Conservation (phyloP, 2,888 invertebrate species). For the Melolontha melolontha region DNA sequence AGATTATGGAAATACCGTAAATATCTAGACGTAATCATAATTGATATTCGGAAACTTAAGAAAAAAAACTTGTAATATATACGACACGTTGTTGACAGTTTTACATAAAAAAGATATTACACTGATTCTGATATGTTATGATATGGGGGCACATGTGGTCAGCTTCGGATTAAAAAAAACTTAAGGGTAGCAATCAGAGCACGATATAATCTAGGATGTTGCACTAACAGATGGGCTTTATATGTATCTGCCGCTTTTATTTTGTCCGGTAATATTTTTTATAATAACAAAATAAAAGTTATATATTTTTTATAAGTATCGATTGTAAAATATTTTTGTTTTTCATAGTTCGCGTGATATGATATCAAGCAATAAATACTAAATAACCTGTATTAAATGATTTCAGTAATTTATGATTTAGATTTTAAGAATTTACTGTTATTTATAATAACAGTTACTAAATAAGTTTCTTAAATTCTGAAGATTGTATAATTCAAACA, state of each 20-base stretch:
- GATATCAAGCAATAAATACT: neutral
- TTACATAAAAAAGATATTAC: slow-evolving; percentile 29
- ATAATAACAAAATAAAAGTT: no score
- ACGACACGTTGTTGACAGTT: slow-evolving; percentile 5
- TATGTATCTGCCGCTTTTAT: slow-evolving; percentile 3
- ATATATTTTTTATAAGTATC: no score
- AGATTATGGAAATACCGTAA: no score
- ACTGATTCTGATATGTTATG: slow-evolving; percentile 14
- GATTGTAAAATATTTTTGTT: no score
- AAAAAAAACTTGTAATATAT: slow-evolving; percentile 2
- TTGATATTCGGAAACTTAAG: neutral
- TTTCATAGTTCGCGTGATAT: no score
- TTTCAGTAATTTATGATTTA: no score
- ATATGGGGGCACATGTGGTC: slow-evolving; percentile 23
- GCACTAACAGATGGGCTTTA: slow-evolving; percentile 26
- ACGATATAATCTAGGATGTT: slow-evolving; percentile 13
- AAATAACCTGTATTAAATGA: no score
- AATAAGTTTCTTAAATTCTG: no score
- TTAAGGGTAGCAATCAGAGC: slow-evolving; percentile 25
- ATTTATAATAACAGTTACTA: slow-evolving; percentile 8
- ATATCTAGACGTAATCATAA: no score
- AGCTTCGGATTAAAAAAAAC: slow-evolving; percentile 17
- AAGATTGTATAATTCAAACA: no score
- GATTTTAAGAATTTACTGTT: no score
- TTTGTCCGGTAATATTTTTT: neutral